phyloP scores from a whole-genome alignment of 2,797 vertebrate genomes.

The Alosa sapidissima region DNA sequence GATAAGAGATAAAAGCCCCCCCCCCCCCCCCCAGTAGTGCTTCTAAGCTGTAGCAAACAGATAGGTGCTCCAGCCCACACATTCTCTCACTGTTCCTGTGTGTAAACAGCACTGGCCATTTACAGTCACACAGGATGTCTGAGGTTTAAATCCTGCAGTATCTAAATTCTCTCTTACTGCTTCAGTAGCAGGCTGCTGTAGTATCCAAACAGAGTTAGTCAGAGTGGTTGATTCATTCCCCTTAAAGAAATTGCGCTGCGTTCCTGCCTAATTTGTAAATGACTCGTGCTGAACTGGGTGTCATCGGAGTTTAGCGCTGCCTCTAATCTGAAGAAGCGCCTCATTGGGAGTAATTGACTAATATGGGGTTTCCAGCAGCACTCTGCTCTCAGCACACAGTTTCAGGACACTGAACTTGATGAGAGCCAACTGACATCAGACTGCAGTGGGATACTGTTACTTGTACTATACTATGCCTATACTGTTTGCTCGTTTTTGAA shows the following conservation, averaged over 20 bases:
- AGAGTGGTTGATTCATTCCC: neutral
- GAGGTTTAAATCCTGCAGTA: neutral
- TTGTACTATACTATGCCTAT: no score
- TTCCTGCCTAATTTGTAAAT: slow-evolving; percentile 3
- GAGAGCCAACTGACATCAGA: neutral
- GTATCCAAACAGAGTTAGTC: neutral
- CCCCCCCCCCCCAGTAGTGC: no score
- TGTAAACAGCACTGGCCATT: neutral
- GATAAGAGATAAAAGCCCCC: neutral
- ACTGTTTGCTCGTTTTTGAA: no score
- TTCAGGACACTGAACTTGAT: neutral
- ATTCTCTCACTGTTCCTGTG: neutral
- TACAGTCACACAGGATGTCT: neutral
- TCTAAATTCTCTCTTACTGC: neutral
- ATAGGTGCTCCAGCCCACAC: neutral
- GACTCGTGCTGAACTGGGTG: neutral
- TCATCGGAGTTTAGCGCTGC: neutral
- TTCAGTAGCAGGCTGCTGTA: neutral
- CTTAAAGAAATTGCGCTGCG: neutral
- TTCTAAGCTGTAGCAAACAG: no score
- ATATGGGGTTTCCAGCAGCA: neutral
- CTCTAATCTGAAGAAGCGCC: neutral
- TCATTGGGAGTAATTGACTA: neutral
- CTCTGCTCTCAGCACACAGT: neutral
- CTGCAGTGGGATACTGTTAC: neutral